phyloP scores from a whole-genome alignment of 2,797 vertebrate species.

The Esox masquinongy region DNA sequence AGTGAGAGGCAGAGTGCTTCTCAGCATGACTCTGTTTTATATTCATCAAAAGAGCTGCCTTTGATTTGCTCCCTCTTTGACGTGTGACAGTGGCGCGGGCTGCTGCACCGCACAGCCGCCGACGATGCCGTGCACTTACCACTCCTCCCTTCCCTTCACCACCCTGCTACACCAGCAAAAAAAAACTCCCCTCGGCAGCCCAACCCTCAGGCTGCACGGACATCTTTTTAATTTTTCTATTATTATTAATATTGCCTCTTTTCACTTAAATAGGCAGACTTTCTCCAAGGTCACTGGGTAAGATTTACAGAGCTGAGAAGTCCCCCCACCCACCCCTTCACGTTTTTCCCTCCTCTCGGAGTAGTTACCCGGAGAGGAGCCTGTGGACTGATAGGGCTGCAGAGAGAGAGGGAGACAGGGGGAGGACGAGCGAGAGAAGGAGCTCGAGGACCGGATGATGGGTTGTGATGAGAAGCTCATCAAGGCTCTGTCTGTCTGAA shows the following conservation, averaged over 20 bases:
- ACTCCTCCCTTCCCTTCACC: slow-evolving; percentile 34
- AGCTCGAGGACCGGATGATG: not conserved
- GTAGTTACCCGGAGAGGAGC: not conserved
- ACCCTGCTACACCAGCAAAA: slow-evolving; percentile 31
- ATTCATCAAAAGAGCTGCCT: slow-evolving; percentile 87
- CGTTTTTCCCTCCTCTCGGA: slow-evolving; percentile 16
- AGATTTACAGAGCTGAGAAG: slow-evolving; percentile 53
- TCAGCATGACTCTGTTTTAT: slow-evolving; percentile 85
- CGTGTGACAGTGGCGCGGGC: slow-evolving; percentile 75
- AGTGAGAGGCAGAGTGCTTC: slow-evolving; percentile 76
- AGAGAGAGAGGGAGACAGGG: slow-evolving; percentile 14
- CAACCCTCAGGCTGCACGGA: slow-evolving; percentile 61
- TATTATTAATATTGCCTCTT: slow-evolving; percentile 74
- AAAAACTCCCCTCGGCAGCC: slow-evolving; percentile 46
- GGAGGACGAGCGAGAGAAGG: slow-evolving; percentile 18
- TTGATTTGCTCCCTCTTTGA: slow-evolving; percentile 85
- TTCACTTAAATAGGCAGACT: slow-evolving; percentile 59
- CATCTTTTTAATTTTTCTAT: slow-evolving; percentile 78
- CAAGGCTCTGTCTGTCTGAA: slow-evolving; percentile 10
- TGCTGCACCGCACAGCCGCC: slow-evolving; percentile 71
- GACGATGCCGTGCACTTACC: slow-evolving; percentile 77
- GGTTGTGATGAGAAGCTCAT: slow-evolving; percentile 26
- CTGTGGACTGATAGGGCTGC: slow-evolving; percentile 10
- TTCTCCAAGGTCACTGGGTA: slow-evolving; percentile 70
- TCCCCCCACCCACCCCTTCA: slow-evolving; percentile 48